Evolutionary conservation across 2,888 invertebrate genomes (phyloP).

Genomic region (Bugula neritina): DNA sequence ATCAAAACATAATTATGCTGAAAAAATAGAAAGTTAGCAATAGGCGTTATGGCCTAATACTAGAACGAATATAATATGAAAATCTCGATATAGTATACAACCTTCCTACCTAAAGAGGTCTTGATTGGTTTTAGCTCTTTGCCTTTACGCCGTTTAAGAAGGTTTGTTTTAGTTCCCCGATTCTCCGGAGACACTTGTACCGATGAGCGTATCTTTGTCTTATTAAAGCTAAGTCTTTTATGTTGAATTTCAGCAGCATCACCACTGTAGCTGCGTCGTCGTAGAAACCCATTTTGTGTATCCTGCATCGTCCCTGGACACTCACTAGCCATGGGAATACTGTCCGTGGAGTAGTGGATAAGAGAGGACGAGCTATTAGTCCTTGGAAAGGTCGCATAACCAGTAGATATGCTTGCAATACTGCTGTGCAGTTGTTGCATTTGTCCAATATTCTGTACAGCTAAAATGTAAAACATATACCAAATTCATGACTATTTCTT

Average conservation of each 20-base stretch:
- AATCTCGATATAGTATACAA: no score
- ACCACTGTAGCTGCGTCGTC: neutral
- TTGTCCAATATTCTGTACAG: conserved; percentile 1
- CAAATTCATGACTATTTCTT: no score
- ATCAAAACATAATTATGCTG: no score
- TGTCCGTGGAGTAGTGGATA: neutral
- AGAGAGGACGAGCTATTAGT: neutral
- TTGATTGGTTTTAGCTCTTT: conserved; percentile 4
- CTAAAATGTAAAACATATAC: neutral
- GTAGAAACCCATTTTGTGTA: no score
- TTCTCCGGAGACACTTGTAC: neutral
- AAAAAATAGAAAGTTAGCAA: no score
- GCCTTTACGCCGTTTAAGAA: neutral
- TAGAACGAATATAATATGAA: no score
- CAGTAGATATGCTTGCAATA: neutral
- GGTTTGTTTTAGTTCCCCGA: neutral
- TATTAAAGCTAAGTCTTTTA: neutral
- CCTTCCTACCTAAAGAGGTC: neutral
- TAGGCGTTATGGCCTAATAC: no score
- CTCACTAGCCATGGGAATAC: neutral
- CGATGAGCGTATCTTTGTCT: neutral
- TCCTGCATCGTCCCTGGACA: neutral
- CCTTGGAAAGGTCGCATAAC: neutral
- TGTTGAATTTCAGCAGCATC: neutral
- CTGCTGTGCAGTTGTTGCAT: neutral